Evolutionary conservation across 1,140 invertebrate species (phyloP).

Genomic region (Popillia japonica): DNA sequence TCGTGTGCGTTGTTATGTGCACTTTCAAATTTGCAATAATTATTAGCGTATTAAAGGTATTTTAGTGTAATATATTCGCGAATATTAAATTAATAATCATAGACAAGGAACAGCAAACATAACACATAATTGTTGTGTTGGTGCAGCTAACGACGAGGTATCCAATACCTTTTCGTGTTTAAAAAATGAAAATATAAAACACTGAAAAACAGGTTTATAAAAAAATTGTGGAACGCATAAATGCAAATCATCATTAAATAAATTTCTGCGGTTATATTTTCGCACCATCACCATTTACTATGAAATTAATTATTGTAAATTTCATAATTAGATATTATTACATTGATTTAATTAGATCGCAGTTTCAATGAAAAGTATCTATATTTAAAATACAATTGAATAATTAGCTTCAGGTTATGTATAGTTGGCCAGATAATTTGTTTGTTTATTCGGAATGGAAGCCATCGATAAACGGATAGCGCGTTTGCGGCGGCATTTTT

Average conservation of each 20-base stretch:
- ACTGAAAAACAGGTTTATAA: no score
- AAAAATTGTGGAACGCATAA: no score
- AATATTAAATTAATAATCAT: no score
- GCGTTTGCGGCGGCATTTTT: neutral
- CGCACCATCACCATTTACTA: neutral
- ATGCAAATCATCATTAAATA: no score
- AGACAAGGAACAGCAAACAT: neutral
- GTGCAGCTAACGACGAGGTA: neutral
- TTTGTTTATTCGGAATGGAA: conserved; percentile 15
- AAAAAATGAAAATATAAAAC: no score
- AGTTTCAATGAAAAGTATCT: conserved; percentile 28
- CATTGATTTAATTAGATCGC: conserved; percentile 32
- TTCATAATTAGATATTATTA: conserved; percentile 1
- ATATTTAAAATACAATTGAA: conserved; percentile 29
- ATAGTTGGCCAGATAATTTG: neutral
- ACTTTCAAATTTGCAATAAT: no score
- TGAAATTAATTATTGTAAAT: neutral
- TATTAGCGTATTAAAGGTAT: no score
- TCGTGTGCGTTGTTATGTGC: no score
- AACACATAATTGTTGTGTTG: neutral
- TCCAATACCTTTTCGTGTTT: neutral
- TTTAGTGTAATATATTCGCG: no score
- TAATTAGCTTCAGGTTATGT: conserved; percentile 14
- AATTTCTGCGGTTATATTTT: neutral
- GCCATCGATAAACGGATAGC: conserved; percentile 4